These are phyloP conservation scores for Halichoerus grypus DNA, from an alignment of 2,113 vertebrate species.

Conservation along the genomic window DNA sequence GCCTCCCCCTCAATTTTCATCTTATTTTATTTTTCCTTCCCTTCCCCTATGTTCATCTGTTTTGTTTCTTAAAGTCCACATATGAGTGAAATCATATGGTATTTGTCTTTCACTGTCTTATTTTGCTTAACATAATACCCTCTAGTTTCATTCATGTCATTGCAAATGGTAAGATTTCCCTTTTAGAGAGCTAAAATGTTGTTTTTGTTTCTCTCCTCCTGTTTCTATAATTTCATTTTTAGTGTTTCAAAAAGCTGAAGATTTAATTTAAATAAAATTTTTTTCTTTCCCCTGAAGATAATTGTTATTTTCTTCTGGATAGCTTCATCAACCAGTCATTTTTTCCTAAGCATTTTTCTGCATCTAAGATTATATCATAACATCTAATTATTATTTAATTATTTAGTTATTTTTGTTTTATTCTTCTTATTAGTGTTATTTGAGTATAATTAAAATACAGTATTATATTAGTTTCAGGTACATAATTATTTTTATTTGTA, in stretches of 20 bases:
- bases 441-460: not conserved
- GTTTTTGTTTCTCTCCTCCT: not conserved
- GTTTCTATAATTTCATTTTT: constrained; percentile 53
- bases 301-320: not conserved
- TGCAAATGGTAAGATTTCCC: not conserved
- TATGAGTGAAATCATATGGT: not conserved
- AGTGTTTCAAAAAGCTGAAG: constrained; percentile 54
- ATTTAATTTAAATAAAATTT: constrained; percentile 41
- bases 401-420: constrained; percentile 11
- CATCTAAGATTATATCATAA: constrained; percentile 4
- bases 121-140: not conserved
- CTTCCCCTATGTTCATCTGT: not conserved
- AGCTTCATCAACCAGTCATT: not conserved
- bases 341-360: constrained; percentile 43
- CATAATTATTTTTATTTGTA: constrained; percentile 30
- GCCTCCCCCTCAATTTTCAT: not conserved
- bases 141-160: not conserved
- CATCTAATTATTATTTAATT: constrained; percentile 3
- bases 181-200: not conserved
- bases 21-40: not conserved
- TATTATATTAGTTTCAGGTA: not conserved
- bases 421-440: not conserved
- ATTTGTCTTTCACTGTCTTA: not conserved
- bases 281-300: not conserved
- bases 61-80: not conserved